These are phyloP conservation scores for Drosophila nebulosa DNA, from an alignment of 1,140 invertebrate genomes.

Conservation along the genomic window DNA sequence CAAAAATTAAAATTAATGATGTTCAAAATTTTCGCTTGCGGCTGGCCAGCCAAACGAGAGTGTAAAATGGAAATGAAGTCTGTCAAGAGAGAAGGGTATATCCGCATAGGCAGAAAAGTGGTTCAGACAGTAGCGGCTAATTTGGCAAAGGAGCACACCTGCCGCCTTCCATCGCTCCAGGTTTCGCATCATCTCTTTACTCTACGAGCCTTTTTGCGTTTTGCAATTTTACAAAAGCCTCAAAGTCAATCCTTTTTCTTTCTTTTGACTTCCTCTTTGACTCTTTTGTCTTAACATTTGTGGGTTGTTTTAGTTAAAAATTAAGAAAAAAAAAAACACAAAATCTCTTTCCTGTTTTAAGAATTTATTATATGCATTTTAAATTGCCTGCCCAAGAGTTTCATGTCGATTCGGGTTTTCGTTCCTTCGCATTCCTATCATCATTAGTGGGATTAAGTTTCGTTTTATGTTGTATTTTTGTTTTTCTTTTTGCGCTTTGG, in stretches of 20 bases:
- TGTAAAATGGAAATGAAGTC: slow-evolving; percentile 34
- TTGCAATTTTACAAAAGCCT: slow-evolving; percentile 28
- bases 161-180: neutral
- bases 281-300: slow-evolving; percentile 29
- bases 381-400: slow-evolving; percentile 31
- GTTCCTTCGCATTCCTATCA: slow-evolving; percentile 11
- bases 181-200: neutral
- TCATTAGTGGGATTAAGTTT: slow-evolving; percentile 60
- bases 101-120: slow-evolving; percentile 7
- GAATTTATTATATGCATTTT: slow-evolving; percentile 62
- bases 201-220: neutral
- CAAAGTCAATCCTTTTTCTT: slow-evolving; percentile 12
- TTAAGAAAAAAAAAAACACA: slow-evolving; percentile 10
- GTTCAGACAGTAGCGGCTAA: slow-evolving; percentile 61
- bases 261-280: slow-evolving; percentile 25
- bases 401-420: slow-evolving; percentile 30
- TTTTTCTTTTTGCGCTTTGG: slow-evolving; percentile 31
- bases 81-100: slow-evolving; percentile 13
- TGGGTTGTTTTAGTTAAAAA: neutral
- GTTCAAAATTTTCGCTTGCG: slow-evolving; percentile 54
- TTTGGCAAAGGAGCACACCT: slow-evolving; percentile 50
- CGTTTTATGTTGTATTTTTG: neutral
- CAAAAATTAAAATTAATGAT: slow-evolving; percentile 79
- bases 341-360: slow-evolving; percentile 28
- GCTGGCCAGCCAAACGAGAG: neutral